Evolutionary conservation across 2,113 vertebrate genomes (phyloP), one percentile per base, ranked within the genome.

Genomic region (Gorsachius goisagi): DNA sequence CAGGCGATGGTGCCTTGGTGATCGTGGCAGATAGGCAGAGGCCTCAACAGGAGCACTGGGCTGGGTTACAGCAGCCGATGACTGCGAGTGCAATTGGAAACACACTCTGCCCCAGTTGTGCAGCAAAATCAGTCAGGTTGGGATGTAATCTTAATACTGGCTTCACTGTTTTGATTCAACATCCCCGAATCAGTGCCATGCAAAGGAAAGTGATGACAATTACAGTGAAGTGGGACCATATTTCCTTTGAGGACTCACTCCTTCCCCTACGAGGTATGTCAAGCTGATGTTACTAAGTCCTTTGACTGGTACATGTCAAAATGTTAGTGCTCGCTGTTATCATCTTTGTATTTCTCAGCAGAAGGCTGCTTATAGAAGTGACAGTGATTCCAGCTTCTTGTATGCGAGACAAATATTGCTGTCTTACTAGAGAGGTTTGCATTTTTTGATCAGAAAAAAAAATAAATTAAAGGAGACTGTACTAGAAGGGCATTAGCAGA

Each of bases 401-500:
- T 39, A 55, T 37, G 39, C 15, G 39, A 90, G 53, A 50, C 19
- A 91, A 95, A 52, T 30, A 33, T 10, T 77, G 17, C 37, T 84
- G 33, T 50, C 72, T 86, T 75, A 8, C 59, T 83, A 44, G 17
- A 77, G 37, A 68, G 23, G 12, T 50, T 83, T 83, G 20, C 27
- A 53, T 56, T 96, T 88, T 81, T 89, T 63, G 76, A 37, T 58
- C 30, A 79, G 47, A 87, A 88, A 94, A 75, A 83, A 64, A 28
- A 73, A 15, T 26, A 7, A 14, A 84, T 30, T 30, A 79, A 73
- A 82, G 17, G 39, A 91, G 66, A 74, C 32, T 75, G 33, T 35
- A 77, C 81, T 94, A 85, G 82, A 88, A 93, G 33, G 63, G 35
- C 56, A 80, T 95, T 94, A 94, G 18, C 55, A 71, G 69, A 89